These are phyloP conservation scores for Mya arenaria DNA, from an alignment of 1,140 invertebrate genomes.

Conservation along the genomic window DNA sequence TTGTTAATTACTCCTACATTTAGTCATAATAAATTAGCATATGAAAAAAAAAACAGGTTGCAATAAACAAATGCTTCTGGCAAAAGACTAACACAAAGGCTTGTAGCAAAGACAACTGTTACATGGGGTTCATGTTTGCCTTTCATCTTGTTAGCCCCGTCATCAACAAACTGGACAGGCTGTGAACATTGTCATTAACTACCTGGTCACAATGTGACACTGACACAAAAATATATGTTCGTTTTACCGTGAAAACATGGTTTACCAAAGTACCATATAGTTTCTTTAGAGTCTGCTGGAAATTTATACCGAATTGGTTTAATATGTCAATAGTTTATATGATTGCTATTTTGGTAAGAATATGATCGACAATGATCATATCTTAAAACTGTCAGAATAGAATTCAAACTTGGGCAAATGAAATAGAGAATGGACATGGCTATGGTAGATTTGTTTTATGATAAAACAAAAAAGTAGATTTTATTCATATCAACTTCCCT, in stretches of 20 bases:
- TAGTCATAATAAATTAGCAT: too few species aligned
- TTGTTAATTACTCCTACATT: too few species aligned
- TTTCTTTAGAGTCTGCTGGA: not conserved
- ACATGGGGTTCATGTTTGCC: too few species aligned
- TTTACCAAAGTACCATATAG: not conserved
- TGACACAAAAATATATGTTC: conserved; percentile 28
- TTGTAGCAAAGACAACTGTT: too few species aligned
- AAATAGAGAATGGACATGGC: too few species aligned
- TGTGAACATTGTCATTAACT: not conserved
- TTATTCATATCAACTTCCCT: not conserved
- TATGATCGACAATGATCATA: not conserved
- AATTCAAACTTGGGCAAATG: too few species aligned
- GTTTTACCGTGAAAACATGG: not conserved
- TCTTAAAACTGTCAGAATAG: too few species aligned
- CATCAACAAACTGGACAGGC: too few species aligned
- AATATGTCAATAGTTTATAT: not conserved
- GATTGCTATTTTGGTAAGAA: not conserved
- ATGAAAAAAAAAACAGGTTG: too few species aligned
- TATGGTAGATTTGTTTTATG: not conserved
- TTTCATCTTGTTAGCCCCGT: too few species aligned
- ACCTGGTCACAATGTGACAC: conserved; percentile 19
- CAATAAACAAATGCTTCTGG: too few species aligned
- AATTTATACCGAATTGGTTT: not conserved
- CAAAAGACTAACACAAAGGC: too few species aligned
- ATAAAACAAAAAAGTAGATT: not conserved